Evolutionary conservation across 2,888 invertebrate species (phyloP), one percentile per base, ranked within the genome.

Genomic region (Netelia virgata): DNA sequence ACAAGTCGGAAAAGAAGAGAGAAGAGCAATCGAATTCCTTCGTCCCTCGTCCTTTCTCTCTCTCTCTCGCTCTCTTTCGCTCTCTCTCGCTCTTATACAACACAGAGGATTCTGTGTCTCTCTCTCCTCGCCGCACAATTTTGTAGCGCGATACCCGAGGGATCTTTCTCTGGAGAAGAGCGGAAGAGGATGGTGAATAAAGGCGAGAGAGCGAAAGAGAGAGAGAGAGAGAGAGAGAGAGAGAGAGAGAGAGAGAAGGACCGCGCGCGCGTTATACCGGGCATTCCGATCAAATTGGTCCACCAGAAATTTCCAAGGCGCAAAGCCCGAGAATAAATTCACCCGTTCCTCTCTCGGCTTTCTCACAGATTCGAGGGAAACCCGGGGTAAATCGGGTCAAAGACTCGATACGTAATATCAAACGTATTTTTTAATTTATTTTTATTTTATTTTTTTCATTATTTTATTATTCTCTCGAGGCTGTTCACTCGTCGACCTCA

Each of bases 251-350:
- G 16, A 23, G 70, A 28, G 41, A 72, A 82, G 69, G 74, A 74
- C 69, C 57, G 77, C 23, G 81, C 66, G 59, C 68, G 76, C 73
- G 77, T 81, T 78, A 70, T 73, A 82, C 82, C 82, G 74, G 74
- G 74, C 84, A 84, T 78, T 84, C 77, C 78, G 73, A 82, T 82
- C 64, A 82, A 82, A 81, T 81, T 82, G 82, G 77, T 74, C 81
- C 78, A 78, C 70, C 82, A 84, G 78, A 84, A 28, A 82, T 84
- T 75, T 47, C 74, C 74, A 84, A 64, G 77, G 55, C 63, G 66
- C 70, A 77, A 69, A 70, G 50, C 68, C 63, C 79, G 75, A 57
- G 79, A 83, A 79, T 83, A 83, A 75, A 79, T 83, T 75, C 74
- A 64, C 70, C 57, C 55, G 59, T 66, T 64, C 75, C 64, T 63